Base-by-base conservation (phyloP, 2,888 invertebrate genomes). In the Brachypterus glaber region DNA sequence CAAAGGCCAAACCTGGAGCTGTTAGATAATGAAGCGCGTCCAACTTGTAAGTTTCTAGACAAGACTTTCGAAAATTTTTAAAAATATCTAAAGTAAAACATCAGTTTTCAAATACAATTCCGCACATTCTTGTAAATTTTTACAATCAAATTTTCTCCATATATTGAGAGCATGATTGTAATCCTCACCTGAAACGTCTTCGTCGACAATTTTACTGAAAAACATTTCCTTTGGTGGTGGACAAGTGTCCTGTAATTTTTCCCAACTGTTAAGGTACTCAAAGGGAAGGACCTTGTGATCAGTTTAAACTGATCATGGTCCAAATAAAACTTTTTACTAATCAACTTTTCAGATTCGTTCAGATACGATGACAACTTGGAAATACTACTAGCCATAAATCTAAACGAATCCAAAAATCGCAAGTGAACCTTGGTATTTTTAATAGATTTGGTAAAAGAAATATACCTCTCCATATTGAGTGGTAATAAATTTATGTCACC, bases 231-330 rank as follows among this genome's bases (percentile, higher is more conserved):
- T 21, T 21, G 21, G 21, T 9, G 21, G 21, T 21, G 9, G 9
- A 21, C 21, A 7, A 21, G 7, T 21, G 9, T 21, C 21, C 21
- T 21, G 21, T 21, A 21, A n/a, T n/a, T n/a, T n/a, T n/a, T n/a
- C n/a, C n/a, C n/a, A n/a, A n/a, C n/a, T n/a, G n/a, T n/a, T n/a
- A 21, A 21, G 21, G 21, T 21, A 21, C 21, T 21, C 21, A 21
- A 7, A 21, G 21, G 21, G 9, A 21, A 21, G 9, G 5, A 21
- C 21, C 9, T 21, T 9, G 21, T 21, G 21, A 21, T 9, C 9
- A 21, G 21, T 21, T 21, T 21, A 21, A 21, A 21, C 21, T 21
- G 21, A 21, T 21, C 21, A 7, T 21, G 21, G 9, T 21, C 21
- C 21, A 21, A 7, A 21, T 21, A 21, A 21, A 21, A 21, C 5